Evolutionary conservation across 2,797 vertebrate species (phyloP).

Genomic region (Alectoris magna): DNA sequence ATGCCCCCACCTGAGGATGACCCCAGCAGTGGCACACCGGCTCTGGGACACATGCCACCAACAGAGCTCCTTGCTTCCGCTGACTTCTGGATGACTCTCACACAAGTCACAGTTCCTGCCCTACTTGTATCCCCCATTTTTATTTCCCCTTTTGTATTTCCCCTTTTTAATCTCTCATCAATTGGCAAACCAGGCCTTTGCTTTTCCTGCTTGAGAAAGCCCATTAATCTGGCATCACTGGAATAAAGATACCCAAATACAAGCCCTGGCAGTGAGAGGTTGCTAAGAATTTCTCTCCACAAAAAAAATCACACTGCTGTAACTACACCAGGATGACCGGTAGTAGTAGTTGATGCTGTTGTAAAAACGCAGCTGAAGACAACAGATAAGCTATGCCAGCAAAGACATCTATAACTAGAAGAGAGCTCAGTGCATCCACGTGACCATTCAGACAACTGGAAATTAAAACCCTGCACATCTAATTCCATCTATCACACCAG

Average conservation of each 20-base stretch:
- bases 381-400: background rate
- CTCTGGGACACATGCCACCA: background rate
- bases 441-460: background rate
- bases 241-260: background rate
- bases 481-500: background rate
- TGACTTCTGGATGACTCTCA: background rate
- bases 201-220: background rate
- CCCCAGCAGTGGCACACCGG: fast-evolving
- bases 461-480: background rate
- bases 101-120: background rate
- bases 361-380: background rate
- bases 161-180: background rate
- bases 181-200: background rate
- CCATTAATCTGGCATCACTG: background rate
- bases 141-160: background rate
- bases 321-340: background rate
- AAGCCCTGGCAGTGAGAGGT: background rate
- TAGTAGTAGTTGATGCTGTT: background rate
- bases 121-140: background rate
- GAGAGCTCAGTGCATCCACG: background rate
- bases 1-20: background rate
- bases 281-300: background rate
- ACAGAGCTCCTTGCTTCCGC: background rate
- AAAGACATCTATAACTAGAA: background rate
- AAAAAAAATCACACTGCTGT: background rate